Percentiles rank a stretch among this genome's conserved stretches.
These are phyloP conservation scores for Ctenodactylus gundi DNA, from an alignment of 2,113 vertebrate species.

Conservation along the genomic window DNA sequence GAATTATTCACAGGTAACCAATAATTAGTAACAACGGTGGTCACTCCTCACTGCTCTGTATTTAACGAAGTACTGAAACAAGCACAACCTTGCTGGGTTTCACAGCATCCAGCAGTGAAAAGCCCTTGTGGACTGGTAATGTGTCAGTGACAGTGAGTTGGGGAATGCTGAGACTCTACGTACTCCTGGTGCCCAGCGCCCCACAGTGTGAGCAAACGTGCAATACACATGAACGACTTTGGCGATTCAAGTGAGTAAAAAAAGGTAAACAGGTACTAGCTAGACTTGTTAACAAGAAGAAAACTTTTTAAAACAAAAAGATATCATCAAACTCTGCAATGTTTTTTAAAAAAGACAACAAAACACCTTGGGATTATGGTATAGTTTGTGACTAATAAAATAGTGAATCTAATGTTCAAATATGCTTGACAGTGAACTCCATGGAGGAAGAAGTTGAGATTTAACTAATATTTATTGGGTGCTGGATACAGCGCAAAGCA, in stretches of 20 bases:
- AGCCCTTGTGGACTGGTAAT: not conserved
- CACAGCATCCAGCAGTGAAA: not conserved
- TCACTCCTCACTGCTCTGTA: not conserved
- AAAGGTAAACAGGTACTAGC: not conserved
- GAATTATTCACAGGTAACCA: not conserved
- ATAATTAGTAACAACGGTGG: not conserved
- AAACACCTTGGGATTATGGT: not conserved
- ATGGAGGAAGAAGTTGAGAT: not conserved
- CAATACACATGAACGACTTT: not conserved
- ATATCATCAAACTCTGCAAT: not conserved
- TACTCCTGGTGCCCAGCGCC: not conserved
- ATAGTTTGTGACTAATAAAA: not conserved
- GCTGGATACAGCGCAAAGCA: not conserved
- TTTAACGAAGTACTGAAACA: conserved; percentile 1
- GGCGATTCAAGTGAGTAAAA: conserved; percentile 14
- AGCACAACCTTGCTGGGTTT: not conserved
- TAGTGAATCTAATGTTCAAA: not conserved
- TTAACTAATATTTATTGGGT: not conserved
- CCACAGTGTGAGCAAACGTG: not conserved
- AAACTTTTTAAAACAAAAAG: not conserved
- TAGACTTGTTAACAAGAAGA: not conserved
- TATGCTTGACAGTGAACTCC: not conserved
- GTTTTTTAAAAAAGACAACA: not conserved
- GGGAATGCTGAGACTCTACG: not conserved
- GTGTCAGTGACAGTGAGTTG: not conserved